These are phyloP conservation scores for Siniperca scherzeri DNA, from an alignment of 2,797 vertebrate species.

Conservation along the genomic window DNA sequence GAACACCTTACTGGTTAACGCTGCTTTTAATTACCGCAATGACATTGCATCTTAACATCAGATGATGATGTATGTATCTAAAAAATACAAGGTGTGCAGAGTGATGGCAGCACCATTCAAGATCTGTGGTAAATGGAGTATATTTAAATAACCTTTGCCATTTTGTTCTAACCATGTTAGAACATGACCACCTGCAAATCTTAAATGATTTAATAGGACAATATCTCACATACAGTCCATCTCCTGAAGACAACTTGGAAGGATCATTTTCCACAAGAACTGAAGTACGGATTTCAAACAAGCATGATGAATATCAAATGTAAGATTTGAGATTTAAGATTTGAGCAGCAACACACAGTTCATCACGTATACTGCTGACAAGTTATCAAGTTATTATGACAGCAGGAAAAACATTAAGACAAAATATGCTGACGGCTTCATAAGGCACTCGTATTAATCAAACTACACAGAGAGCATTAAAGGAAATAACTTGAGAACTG, in stretches of 20 bases:
- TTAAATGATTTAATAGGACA: not conserved
- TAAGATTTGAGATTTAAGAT: not conserved
- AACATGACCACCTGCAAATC: not conserved
- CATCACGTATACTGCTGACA: not conserved
- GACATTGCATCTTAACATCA: not conserved
- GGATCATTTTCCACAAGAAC: not conserved
- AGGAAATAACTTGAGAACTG: not conserved
- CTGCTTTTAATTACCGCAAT: not conserved
- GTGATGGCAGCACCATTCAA: not conserved
- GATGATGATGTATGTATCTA: not conserved
- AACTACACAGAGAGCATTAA: not conserved
- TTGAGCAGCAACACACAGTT: not conserved
- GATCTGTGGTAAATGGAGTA: not conserved
- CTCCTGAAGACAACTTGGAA: not conserved
- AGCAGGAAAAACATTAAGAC: constrained; percentile 2
- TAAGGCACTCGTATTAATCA: not conserved
- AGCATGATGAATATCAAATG: not conserved
- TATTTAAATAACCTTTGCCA: not conserved
- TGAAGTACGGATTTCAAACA: not conserved
- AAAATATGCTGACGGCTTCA: constrained; percentile 12
- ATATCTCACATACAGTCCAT: not conserved
- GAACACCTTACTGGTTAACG: constrained; percentile 18
- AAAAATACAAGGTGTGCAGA: not conserved
- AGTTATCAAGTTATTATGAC: not conserved
- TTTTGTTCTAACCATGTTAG: not conserved